A percentile compares a stretch with the other conserved stretches of the same genome.
Evolutionary conservation across 2,113 vertebrate species (phyloP).

Genomic region (Rhagologus leucostigma): DNA sequence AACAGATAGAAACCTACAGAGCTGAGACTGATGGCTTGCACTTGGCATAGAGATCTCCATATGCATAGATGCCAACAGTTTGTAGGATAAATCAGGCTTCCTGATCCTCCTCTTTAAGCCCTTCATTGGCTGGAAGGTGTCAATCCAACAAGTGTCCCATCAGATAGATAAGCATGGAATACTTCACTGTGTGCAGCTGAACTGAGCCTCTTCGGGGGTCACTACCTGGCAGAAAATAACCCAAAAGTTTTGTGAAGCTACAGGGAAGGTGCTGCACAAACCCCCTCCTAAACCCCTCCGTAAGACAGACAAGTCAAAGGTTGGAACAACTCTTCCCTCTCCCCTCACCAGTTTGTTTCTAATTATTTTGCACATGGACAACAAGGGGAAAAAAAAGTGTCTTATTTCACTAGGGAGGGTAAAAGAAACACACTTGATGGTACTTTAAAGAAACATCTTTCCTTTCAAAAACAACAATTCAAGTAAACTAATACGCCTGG

Average conservation of each 20-base stretch:
- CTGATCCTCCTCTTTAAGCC: not conserved
- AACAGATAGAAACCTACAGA: not conserved
- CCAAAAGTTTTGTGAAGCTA: not conserved
- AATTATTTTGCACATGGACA: not conserved
- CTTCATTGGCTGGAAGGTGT: not conserved
- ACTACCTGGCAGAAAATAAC: not conserved
- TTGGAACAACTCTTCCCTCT: not conserved
- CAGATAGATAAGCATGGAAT: not conserved
- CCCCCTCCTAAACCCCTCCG: not conserved
- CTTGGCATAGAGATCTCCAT: not conserved
- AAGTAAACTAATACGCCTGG: not conserved
- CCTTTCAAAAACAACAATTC: conserved; percentile 19
- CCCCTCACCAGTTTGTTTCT: not conserved
- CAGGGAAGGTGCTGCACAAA: not conserved
- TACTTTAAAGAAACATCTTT: not conserved
- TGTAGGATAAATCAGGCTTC: not conserved
- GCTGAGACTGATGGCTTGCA: not conserved
- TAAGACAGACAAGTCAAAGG: not conserved
- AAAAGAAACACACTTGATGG: not conserved
- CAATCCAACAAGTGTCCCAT: not conserved
- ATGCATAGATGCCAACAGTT: not conserved
- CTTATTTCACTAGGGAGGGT: not conserved
- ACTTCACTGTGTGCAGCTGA: not conserved
- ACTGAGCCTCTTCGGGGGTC: not conserved
- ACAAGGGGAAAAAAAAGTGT: not conserved